These are phyloP conservation scores for Cyclargus thomasi DNA, from an alignment of 1,140 invertebrate genomes.

Conservation along the genomic window DNA sequence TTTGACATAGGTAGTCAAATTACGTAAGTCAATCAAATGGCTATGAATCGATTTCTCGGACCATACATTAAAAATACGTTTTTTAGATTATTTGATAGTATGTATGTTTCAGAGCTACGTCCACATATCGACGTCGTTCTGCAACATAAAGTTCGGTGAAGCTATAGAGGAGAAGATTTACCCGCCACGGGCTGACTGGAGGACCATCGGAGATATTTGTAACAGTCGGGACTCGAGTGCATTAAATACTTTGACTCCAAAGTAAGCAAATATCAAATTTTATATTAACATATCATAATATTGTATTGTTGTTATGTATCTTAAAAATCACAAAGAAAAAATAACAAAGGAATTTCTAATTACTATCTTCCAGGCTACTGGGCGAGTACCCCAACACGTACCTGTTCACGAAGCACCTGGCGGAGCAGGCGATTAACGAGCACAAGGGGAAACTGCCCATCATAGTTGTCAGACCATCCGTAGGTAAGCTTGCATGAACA, in stretches of 20 bases:
- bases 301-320: too few relatives aligned
- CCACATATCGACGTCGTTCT: conserved; percentile 89
- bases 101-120: conserved; percentile 29
- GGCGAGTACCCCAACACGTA: conserved; percentile 89
- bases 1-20: too few relatives aligned
- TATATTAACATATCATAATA: too few relatives aligned
- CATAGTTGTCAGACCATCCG: not conserved
- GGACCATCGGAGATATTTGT: conserved; percentile 85
- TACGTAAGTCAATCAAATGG: too few relatives aligned
- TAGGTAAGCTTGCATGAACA: too few relatives aligned
- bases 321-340: too few relatives aligned
- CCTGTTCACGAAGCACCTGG: conserved; percentile 88
- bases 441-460: conserved; percentile 80
- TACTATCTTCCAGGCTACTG: conserved; percentile 75
- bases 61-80: too few relatives aligned
- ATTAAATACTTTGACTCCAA: conserved; percentile 37
- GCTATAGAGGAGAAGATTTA: conserved; percentile 87
- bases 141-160: conserved; percentile 81
- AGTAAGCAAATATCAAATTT: conserved; percentile 39
- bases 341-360: too few relatives aligned
- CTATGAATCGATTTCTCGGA: too few relatives aligned
- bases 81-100: conserved; percentile 27
- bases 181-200: conserved; percentile 87
- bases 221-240: conserved; percentile 82
- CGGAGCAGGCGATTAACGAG: conserved; percentile 85